Percentiles rank a stretch among this genome's conserved stretches.
These are phyloP conservation scores for Rhinichthys klamathensis DNA, from an alignment of 2,113 vertebrate genomes.

Conservation along the genomic window DNA sequence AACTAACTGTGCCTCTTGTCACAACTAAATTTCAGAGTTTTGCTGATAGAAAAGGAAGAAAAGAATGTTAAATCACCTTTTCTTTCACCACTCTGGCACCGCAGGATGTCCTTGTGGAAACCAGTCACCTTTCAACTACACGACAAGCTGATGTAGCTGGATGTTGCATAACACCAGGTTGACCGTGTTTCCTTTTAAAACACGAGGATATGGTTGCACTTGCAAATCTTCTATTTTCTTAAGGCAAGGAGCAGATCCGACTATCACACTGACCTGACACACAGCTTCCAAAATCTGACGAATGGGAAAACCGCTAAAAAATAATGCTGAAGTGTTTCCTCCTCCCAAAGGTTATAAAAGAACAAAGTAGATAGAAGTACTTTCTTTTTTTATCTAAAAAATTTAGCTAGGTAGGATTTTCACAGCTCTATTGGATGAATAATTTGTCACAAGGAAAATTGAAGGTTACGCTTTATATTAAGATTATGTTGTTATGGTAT, in stretches of 20 bases:
- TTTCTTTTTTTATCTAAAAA: not conserved
- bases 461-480: not conserved
- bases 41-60: slow-evolving; percentile 24
- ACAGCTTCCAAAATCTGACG: slow-evolving; percentile 53
- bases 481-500: not conserved
- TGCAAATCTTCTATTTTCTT: slow-evolving; percentile 54
- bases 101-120: slow-evolving; percentile 41
- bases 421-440: not conserved
- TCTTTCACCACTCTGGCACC: slow-evolving; percentile 31
- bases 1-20: slow-evolving; percentile 23
- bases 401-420: slow-evolving; percentile 23
- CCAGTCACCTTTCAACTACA: slow-evolving; percentile 33
- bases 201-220: slow-evolving; percentile 61
- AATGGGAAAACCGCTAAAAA: not conserved
- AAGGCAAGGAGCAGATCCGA: slow-evolving; percentile 23
- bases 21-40: slow-evolving; percentile 21
- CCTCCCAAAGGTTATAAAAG: not conserved
- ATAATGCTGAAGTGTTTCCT: not conserved
- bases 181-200: slow-evolving; percentile 63
- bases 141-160: not conserved
- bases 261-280: slow-evolving; percentile 42
- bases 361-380: slow-evolving; percentile 38
- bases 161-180: slow-evolving; percentile 2
- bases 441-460: not conserved
- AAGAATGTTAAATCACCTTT: not conserved